phyloP scores from a whole-genome alignment of 2,113 vertebrate species.

The Cyrtonyx montezumae region DNA sequence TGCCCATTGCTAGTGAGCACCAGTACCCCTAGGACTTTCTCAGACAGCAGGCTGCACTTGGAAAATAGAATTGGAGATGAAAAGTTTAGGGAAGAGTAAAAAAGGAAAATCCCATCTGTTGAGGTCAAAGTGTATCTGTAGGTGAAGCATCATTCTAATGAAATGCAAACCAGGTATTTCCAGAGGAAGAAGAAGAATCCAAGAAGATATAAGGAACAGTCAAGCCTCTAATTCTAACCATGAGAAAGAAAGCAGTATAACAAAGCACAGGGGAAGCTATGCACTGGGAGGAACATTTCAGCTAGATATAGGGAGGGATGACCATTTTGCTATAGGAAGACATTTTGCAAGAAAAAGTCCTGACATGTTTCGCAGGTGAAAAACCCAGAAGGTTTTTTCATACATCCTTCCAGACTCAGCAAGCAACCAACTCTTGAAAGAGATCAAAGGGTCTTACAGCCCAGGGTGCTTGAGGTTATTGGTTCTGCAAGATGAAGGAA shows the following conservation, averaged over 20 bases:
- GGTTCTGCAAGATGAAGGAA: not conserved
- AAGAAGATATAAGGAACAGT: not conserved
- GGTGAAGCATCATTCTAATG: not conserved
- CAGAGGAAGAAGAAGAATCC: not conserved
- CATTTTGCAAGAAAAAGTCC: not conserved
- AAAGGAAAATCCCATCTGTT: not conserved
- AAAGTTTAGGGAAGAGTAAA: not conserved
- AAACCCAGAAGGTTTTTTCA: not conserved
- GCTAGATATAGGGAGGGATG: not conserved
- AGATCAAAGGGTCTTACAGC: not conserved
- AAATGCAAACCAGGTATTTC: not conserved
- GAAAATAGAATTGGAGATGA: not conserved
- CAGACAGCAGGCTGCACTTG: not conserved
- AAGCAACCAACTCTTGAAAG: not conserved
- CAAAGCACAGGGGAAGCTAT: not conserved
- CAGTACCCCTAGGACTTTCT: not conserved
- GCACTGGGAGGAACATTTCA: not conserved
- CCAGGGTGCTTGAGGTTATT: not conserved
- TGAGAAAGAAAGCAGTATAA: not conserved
- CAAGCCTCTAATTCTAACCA: not conserved
- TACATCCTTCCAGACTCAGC: not conserved
- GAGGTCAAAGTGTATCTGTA: not conserved
- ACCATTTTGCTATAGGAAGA: not conserved
- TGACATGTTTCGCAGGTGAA: not conserved
- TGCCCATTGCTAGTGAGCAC: not conserved